Conservation (phyloP, 2,888 invertebrate genomes). For the Leptura quadrifasciata region DNA sequence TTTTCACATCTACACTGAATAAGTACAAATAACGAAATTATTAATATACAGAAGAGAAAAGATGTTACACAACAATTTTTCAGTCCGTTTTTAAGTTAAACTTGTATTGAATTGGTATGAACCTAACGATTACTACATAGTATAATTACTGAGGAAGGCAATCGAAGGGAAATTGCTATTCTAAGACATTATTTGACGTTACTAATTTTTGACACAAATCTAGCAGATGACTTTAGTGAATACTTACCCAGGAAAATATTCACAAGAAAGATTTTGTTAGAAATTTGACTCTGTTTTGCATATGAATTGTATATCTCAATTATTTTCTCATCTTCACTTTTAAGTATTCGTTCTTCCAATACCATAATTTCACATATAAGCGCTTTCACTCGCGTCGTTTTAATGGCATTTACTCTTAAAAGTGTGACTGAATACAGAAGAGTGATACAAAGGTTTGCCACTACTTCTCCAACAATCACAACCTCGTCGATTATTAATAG, state of each 20-base stretch:
- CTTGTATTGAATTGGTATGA: too few species aligned
- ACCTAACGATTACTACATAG: too few species aligned
- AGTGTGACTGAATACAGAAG: slow-evolving; percentile 54
- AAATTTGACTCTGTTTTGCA: slow-evolving; percentile 47
- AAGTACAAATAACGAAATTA: too few species aligned
- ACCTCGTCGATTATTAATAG: slow-evolving; percentile 39
- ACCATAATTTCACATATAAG: slow-evolving; percentile 54
- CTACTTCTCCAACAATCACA: slow-evolving; percentile 48
- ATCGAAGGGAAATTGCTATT: too few species aligned
- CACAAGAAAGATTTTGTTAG: slow-evolving; percentile 48
- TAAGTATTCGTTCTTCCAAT: slow-evolving; percentile 50
- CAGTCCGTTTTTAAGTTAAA: too few species aligned
- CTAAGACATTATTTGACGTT: too few species aligned
- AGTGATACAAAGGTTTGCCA: slow-evolving; percentile 55
- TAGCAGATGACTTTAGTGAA: not conserved
- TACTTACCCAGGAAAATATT: slow-evolving; percentile 51
- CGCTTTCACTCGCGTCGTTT: slow-evolving; percentile 43
- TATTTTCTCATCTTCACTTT: slow-evolving; percentile 46
- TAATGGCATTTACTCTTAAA: slow-evolving; percentile 52
- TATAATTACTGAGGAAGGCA: too few species aligned
- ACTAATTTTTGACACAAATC: too few species aligned
- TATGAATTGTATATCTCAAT: slow-evolving; percentile 48
- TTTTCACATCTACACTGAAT: too few species aligned
- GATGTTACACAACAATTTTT: too few species aligned
- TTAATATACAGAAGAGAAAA: too few species aligned